These are phyloP conservation scores for Ictalurus furcatus DNA, from an alignment of 2,113 vertebrate genomes.

Conservation along the genomic window DNA sequence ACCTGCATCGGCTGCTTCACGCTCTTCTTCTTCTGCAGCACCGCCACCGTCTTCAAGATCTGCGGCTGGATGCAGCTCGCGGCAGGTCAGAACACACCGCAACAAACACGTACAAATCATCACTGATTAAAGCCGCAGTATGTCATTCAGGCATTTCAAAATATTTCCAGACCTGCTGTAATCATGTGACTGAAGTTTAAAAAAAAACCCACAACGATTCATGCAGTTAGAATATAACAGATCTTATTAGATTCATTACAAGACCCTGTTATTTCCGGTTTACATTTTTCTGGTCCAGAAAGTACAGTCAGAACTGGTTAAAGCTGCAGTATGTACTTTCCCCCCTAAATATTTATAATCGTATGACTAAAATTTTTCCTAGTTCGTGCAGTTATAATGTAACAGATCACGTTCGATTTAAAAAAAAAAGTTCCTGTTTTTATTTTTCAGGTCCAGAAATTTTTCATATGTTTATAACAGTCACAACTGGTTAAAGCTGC, in stretches of 20 bases:
- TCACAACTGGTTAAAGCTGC: neutral
- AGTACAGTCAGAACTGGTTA: neutral
- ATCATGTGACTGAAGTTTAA: neutral
- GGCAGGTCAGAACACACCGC: conserved; percentile 80
- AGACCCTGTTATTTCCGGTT: no score
- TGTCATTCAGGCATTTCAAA: neutral
- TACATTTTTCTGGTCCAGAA: neutral
- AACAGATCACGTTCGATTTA: no score
- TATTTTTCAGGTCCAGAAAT: neutral
- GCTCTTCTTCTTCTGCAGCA: conserved; percentile 99
- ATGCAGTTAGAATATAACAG: no score
- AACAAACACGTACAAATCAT: no score
- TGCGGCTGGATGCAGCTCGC: conserved; percentile 99
- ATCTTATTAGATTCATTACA: no score
- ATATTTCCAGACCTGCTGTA: neutral
- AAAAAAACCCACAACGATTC: no score
- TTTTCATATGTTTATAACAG: neutral
- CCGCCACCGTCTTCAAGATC: conserved; percentile 98
- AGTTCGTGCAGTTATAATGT: neutral
- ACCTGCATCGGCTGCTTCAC: conserved; percentile 93
- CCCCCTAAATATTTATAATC: no score
- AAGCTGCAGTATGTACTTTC: neutral
- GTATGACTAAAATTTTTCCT: no score
- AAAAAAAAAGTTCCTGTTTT: no score
- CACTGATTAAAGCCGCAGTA: neutral